These are phyloP conservation scores for Sesamia inferens DNA, from an alignment of 2,888 invertebrate species.

Conservation along the genomic window DNA sequence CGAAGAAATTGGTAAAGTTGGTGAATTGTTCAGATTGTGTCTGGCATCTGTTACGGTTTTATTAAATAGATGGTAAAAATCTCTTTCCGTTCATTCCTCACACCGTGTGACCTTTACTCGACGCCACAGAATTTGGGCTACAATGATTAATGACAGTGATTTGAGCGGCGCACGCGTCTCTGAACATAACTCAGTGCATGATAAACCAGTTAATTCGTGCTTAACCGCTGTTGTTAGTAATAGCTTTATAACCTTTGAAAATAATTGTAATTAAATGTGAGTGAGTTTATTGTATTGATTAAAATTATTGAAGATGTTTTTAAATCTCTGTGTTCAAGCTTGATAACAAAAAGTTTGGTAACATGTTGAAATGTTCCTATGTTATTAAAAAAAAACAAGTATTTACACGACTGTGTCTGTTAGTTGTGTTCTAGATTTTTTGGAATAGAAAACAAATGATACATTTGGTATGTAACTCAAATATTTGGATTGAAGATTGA, in stretches of 20 bases:
- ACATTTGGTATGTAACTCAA: not conserved
- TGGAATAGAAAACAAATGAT: not conserved
- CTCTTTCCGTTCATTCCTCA: constrained; percentile 45
- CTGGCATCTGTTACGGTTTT: no score
- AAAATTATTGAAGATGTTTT: not conserved
- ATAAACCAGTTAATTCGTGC: constrained; percentile 29
- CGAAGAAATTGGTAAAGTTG: not conserved
- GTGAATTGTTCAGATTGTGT: not conserved
- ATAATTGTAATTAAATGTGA: constrained; percentile 9
- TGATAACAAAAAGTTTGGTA: not conserved
- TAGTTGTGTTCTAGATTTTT: not conserved
- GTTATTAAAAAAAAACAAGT: not conserved
- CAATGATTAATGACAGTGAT: constrained; percentile 71
- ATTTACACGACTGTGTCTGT: not conserved
- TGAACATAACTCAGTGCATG: constrained; percentile 21
- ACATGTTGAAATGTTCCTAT: not conserved
- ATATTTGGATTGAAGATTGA: not conserved
- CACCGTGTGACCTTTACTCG: constrained; percentile 59
- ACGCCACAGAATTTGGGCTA: constrained; percentile 67
- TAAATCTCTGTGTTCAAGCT: not conserved
- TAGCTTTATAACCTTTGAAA: constrained; percentile 17
- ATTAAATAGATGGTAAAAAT: no score
- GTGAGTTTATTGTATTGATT: not conserved
- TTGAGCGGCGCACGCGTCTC: constrained; percentile 56
- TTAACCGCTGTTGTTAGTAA: constrained; percentile 22